phyloP scores from a whole-genome alignment of 1,140 invertebrate genomes.

The Rhagoletis pomonella region DNA sequence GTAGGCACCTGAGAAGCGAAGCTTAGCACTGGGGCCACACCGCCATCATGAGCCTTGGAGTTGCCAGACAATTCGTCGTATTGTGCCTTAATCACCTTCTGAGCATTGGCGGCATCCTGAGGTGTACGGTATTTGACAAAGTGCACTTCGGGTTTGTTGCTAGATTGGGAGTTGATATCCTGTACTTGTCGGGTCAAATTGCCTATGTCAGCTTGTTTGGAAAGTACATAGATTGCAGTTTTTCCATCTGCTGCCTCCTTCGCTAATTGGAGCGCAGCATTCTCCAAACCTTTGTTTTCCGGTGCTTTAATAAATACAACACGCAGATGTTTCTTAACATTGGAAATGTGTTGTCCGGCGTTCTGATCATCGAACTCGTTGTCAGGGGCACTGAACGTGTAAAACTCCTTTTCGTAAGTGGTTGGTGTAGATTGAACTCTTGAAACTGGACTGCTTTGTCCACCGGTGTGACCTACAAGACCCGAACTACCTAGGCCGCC shows the following conservation, averaged over 20 bases:
- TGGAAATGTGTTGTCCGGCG: constrained; percentile 53
- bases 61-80: constrained; percentile 68
- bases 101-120: constrained; percentile 68
- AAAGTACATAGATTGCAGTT: constrained; percentile 71
- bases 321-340: constrained; percentile 64
- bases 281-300: constrained; percentile 67
- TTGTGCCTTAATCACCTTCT: constrained; percentile 67
- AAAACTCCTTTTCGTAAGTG: constrained; percentile 68
- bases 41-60: constrained; percentile 64
- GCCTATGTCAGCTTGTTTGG: constrained; percentile 68
- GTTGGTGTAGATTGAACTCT: constrained; percentile 59
- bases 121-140: constrained; percentile 71
- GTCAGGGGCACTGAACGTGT: constrained; percentile 64
- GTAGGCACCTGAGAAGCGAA: constrained; percentile 65
- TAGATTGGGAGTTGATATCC: not conserved
- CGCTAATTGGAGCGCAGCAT: constrained; percentile 66
- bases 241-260: constrained; percentile 68
- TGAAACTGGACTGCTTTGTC: too few relatives aligned
- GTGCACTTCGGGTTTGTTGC: constrained; percentile 70
- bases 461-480: constrained; percentile 50
- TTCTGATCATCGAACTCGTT: constrained; percentile 61
- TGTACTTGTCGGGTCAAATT: constrained; percentile 24
- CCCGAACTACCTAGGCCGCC: constrained; percentile 48
- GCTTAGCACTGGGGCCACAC: constrained; percentile 68
- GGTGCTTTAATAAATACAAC: constrained; percentile 71